Evolutionary conservation across 1,140 invertebrate species (phyloP).

Genomic region (Acarapis woodi): DNA sequence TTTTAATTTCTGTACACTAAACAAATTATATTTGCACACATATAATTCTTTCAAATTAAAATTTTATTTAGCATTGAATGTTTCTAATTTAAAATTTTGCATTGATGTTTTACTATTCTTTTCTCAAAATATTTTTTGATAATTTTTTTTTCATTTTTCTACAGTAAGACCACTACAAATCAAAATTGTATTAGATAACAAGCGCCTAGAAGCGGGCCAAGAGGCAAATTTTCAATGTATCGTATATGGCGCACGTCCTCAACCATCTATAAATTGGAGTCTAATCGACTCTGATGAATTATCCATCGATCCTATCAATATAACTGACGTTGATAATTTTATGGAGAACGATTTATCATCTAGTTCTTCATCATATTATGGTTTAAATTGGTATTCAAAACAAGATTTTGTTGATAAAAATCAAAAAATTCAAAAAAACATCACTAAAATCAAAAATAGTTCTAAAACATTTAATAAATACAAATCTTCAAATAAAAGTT

Average conservation of each 20-base stretch:
- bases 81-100: no score
- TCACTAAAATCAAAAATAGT: no score
- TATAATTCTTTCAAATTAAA: no score
- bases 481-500: no score
- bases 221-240: conserved; percentile 4
- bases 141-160: no score
- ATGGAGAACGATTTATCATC: conserved; percentile 10
- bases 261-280: conserved; percentile 4
- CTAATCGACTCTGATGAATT: background rate
- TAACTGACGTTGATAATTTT: conserved; percentile 9
- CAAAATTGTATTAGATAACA: conserved; percentile 28
- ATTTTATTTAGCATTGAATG: no score
- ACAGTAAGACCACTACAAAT: conserved; percentile 53
- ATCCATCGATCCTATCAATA: conserved; percentile 2
- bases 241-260: conserved; percentile 5
- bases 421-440: no score
- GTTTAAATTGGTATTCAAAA: conserved; percentile 11
- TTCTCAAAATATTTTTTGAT: no score
- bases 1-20: no score
- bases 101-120: no score
- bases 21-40: no score
- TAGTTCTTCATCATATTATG: conserved; percentile 33
- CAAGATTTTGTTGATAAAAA: conserved; percentile 21
- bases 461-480: no score
- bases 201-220: conserved; percentile 1